Base-by-base conservation (phyloP, 2,797 vertebrate species). In the Cetoscarus ocellatus region DNA sequence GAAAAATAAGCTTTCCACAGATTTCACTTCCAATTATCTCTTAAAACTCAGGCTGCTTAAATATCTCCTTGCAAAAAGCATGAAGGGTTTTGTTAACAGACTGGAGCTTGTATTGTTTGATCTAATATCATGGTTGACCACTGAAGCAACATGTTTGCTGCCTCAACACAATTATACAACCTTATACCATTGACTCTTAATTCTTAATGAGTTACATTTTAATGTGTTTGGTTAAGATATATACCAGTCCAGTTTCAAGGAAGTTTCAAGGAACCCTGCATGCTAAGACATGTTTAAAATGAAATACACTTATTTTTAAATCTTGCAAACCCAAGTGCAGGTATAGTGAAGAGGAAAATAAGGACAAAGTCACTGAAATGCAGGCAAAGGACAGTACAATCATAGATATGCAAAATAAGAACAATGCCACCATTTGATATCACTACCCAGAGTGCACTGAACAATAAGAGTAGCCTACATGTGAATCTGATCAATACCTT, bases 1-100 rank as follows among this genome's bases (percentile, higher is more conserved):
- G 36, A 15, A 69, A 70, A 71, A 67, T 49, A 57, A 15, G 17
- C 75, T 72, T 73, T 62, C 34, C n/a, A 50, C 55, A 42, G 49
- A 44, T 72, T 77, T 56, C 15, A 51, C 58, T 44, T 75, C 48
- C 52, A 27, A 71, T 72, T 56, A 65, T 18, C 40, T 63, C 44
- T 73, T n/a, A 15, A 44, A 59, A 77, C 42, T 48, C 36, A 64
- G 19, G 27, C 3, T 51, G 42, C 38, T 52, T 19, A 74, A 67
- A 66, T 54, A 10, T 39, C 42, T 34, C n/a, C 52, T 14, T 6
- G 38, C 6, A 75, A 27, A 54, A 53, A 47, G 6, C 11, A 14
- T n/a, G 17, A 8, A 27, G 6, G 10, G 11, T 35, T 49, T 36
- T 18, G 53, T n/a, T 17, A 61, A 40, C 45, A 54, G 51, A 10